These are phyloP conservation scores for Poicephalus gulielmi DNA, from an alignment of 2,113 vertebrate genomes.

Conservation along the genomic window DNA sequence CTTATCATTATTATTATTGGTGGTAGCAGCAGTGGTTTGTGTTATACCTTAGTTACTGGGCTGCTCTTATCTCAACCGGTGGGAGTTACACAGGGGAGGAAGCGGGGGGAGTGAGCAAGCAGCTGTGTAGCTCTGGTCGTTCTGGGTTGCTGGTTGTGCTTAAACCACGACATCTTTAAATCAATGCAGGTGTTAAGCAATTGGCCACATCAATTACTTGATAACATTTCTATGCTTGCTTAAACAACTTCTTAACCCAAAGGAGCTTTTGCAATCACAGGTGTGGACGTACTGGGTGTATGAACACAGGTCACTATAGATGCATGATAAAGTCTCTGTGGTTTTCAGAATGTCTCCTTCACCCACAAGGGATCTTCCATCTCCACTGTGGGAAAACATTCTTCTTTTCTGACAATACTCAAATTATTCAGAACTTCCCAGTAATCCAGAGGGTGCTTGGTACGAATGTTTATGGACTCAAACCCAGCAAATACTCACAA, in stretches of 20 bases:
- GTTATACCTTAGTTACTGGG: too few relatives aligned
- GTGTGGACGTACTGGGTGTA: fast-evolving
- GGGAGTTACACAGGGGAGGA: too few relatives aligned
- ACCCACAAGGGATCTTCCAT: neutral
- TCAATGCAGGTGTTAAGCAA: neutral
- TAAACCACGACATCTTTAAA: neutral
- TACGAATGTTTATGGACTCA: neutral
- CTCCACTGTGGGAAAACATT: neutral
- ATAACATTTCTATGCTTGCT: neutral
- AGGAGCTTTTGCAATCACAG: neutral
- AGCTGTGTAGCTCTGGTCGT: too few relatives aligned
- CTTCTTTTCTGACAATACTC: neutral
- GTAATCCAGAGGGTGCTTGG: neutral
- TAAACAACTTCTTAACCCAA: neutral
- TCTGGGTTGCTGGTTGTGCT: too few relatives aligned
- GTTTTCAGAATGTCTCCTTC: neutral
- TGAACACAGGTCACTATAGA: neutral
- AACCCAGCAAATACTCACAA: neutral
- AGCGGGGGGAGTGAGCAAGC: too few relatives aligned
- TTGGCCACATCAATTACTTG: neutral
- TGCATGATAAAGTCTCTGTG: neutral
- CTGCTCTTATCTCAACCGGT: too few relatives aligned
- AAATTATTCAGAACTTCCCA: neutral
- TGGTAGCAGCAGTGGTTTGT: too few relatives aligned
- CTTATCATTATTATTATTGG: too few relatives aligned